A percentile compares a stretch with the other conserved stretches of the same genome.
phyloP scores from a whole-genome alignment of 2,113 vertebrate genomes.

The Lonchura striata region DNA sequence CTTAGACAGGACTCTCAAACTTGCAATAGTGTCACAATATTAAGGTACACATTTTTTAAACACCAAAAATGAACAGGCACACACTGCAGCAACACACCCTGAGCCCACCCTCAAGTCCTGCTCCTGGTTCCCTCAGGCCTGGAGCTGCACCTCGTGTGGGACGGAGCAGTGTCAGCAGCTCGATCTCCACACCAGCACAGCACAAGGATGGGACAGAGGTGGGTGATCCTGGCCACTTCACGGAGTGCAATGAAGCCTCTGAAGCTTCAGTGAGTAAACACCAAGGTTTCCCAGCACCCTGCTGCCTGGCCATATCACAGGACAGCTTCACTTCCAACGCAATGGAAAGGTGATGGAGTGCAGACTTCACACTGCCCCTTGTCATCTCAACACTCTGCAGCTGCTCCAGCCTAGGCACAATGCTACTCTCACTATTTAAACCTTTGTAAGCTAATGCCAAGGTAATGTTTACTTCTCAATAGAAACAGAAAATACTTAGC shows the following conservation, averaged over 20 bases:
- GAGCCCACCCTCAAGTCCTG: not conserved
- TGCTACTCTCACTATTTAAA: not conserved
- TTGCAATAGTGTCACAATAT: rapidly evolving
- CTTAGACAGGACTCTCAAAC: rapidly evolving
- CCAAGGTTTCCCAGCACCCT: rapidly evolving
- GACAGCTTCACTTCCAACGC: not conserved
- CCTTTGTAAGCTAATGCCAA: not conserved
- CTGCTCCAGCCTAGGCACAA: not conserved
- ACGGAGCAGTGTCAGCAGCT: too few species aligned
- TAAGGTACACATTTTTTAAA: not conserved
- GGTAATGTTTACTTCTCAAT: not conserved
- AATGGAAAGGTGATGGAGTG: not conserved
- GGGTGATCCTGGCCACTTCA: rapidly evolving
- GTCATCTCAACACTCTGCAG: not conserved
- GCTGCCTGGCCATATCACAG: not conserved
- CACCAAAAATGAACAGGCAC: too few species aligned
- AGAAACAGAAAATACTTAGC: not conserved
- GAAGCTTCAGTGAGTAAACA: not conserved
- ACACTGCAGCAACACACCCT: rapidly evolving
- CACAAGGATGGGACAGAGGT: not conserved
- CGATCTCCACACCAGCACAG: rapidly evolving
- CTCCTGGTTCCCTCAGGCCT: not conserved
- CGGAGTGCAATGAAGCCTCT: not conserved
- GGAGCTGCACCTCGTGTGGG: not conserved
- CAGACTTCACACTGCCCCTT: not conserved